Base-by-base conservation (phyloP, 2,888 invertebrate species). In the Drosophila fulvimacula region DNA sequence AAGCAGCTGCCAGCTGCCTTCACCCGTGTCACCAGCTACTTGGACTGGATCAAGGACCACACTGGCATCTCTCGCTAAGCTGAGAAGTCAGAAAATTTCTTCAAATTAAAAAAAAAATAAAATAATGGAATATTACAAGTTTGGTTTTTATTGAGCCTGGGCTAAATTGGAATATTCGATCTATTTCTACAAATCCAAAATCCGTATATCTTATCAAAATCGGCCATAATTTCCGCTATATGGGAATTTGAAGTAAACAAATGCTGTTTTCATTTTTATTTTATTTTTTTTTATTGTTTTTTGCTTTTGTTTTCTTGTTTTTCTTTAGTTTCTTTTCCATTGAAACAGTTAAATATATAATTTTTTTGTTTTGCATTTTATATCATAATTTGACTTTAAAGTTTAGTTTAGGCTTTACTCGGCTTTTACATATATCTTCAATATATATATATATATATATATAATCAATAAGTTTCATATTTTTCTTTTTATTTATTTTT, bases 1-100 rank as follows among this genome's bases (percentile, higher is more conserved):
- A 75, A 70, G 70, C 69, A 80, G 11, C 78, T 63, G 17, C 89
- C 90, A 32, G 82, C 82, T 56, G 90, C 75, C 17, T 91, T 88
- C 73, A 91, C 91, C 30, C 83, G 89, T 32, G 60, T 83, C 10
- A 84, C 85, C 61, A 76, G 64, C 70, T 91, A 85, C 79, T 70
- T 84, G 38, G 64, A 69, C 32, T 91, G 91, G 91, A 91, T 91
- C 58, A 57, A 68, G 60, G 73, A 75, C 0, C 73, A 84, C 39
- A 71, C 84, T 58, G 83, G 74, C 51, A 51, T 89, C 44, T 81
- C 30, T 17, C 17, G 32, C 13, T 48, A 48, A 48, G 19, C 30
- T 32, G 17, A 13, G 30, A 3, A n/a, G n/a, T 36, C 1, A 2
- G 5, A 19, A 15, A 39, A 34, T 48, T 11, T 10, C 7, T 32